Evolutionary conservation across 2,113 vertebrate species (phyloP), one percentile per base, ranked within the genome.

Genomic region (Saimiri boliviensis): DNA sequence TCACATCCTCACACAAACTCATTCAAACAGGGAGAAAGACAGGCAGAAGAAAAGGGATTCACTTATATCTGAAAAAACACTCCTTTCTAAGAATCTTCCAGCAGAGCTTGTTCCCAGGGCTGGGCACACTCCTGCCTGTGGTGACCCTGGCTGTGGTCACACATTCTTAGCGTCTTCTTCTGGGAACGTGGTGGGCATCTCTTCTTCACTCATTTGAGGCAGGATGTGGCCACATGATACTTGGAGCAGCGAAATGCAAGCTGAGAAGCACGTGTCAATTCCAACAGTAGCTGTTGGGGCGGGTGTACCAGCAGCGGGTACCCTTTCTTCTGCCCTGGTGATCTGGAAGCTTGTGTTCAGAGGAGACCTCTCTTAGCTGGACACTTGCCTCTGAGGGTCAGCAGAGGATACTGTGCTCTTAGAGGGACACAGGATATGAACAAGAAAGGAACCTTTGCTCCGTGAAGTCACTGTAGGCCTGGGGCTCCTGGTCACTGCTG

Each of bases 291-390:
- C 2, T 12, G 13, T 1, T 16, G 40, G 63, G 86, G 16, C 42
- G 6, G 17, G 49, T 1, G 1, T 42, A 6, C 0, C 0, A 66
- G 12, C 23, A 40, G 60, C 12, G 6, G 10, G 6, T 3, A 3
- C 4, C 25, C n/a, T 37, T 17, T 20, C 23, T 8, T 54, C 30
- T 23, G 42, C 30, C 30, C 40, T 21, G 17, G 12, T 35, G 10
- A 21, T 47, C 82, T 6, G 12, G 35, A 30, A 13, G 85, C 27
- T 13, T 8, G n/a, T 17, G 54, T 14, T 16, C 21, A 63, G 30
- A 63, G 2, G 16, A 66, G 8, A n/a, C 14, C 52, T 40, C 86
- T 9, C 3, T 6, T n/a, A 32, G 27, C 58, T 30, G 56, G 47
- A 7, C 12, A 2, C 77, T 17, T 2, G 2, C 6, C 25, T 45